Conservation (phyloP, 2,888 invertebrate genomes). For the Athalia circularis region DNA sequence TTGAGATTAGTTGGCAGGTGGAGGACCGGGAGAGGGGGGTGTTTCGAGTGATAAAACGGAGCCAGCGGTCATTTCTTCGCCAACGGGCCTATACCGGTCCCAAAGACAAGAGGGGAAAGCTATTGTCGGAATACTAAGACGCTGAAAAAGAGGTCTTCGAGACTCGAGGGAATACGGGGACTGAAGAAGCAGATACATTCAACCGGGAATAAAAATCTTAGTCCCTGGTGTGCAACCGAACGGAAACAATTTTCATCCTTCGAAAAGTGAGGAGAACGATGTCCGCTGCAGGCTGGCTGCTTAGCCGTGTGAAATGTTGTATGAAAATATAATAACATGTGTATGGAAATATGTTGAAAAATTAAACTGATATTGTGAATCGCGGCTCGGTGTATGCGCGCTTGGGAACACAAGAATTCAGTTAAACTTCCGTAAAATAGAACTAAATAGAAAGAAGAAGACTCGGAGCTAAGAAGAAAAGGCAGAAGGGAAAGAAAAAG, state of each 20-base stretch:
- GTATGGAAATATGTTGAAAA: too few species aligned
- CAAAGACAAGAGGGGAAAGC: neutral
- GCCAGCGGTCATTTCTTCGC: slow-evolving; percentile 49
- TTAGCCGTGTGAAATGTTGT: neutral
- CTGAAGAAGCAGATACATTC: slow-evolving; percentile 6
- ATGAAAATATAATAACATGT: neutral
- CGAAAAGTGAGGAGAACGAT: neutral
- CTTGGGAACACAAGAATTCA: slow-evolving; percentile 38
- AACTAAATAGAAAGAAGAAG: neutral
- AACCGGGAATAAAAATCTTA: slow-evolving; percentile 36
- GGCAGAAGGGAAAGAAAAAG: neutral
- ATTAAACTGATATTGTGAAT: too few species aligned
- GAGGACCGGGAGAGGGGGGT: slow-evolving; percentile 1
- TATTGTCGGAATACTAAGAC: slow-evolving; percentile 32
- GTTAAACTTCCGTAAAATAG: slow-evolving; percentile 36
- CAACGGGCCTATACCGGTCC: slow-evolving; percentile 15
- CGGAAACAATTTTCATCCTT: slow-evolving; percentile 35
- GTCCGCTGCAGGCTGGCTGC: neutral
- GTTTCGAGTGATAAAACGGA: slow-evolving; percentile 57
- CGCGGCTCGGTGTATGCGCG: neutral
- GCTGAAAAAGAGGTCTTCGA: slow-evolving; percentile 15
- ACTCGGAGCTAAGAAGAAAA: slow-evolving; percentile 7
- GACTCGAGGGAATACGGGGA: neutral
- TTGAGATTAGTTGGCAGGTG: slow-evolving; percentile 51
- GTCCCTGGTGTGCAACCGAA: neutral